phyloP scores from a whole-genome alignment of 2,888 invertebrate genomes.

The Hydrotaea cyrtoneurina region DNA sequence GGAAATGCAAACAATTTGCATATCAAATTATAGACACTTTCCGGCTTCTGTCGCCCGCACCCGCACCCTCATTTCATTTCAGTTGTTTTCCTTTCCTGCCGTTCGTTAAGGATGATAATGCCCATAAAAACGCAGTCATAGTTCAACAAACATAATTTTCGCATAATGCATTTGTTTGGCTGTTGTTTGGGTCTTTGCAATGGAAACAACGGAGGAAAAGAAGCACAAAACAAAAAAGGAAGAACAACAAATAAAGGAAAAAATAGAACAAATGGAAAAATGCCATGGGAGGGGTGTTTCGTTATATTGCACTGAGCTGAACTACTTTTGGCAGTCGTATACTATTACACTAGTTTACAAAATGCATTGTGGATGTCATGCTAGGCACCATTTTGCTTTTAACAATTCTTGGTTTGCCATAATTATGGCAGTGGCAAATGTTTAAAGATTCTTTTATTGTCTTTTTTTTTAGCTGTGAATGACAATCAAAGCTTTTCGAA shows the following conservation, averaged over 20 bases:
- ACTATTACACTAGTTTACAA: neutral
- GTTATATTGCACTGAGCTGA: slow-evolving; percentile 29
- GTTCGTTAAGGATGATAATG: neutral
- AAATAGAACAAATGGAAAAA: neutral
- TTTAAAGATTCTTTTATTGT: no score
- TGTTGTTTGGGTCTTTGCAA: slow-evolving; percentile 19
- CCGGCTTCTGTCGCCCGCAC: neutral
- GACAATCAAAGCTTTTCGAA: no score
- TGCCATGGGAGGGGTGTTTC: neutral
- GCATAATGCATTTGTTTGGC: slow-evolving; percentile 32
- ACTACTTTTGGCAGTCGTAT: slow-evolving; percentile 13
- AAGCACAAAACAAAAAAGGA: neutral
- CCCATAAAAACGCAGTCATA: slow-evolving; percentile 48
- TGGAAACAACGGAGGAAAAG: neutral
- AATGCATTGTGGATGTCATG: neutral
- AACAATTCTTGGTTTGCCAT: no score
- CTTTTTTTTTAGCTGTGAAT: no score
- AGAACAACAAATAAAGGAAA: neutral
- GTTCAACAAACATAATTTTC: slow-evolving; percentile 44
- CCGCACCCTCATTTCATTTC: neutral
- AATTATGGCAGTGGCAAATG: no score
- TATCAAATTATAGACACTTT: slow-evolving; percentile 25
- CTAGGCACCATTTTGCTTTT: no score
- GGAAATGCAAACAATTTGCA: slow-evolving; percentile 37
- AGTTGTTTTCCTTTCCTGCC: neutral